Evolutionary conservation across 2,888 invertebrate genomes (phyloP), one percentile per base, ranked within the genome.

Genomic region (Cylloceria caligata): DNA sequence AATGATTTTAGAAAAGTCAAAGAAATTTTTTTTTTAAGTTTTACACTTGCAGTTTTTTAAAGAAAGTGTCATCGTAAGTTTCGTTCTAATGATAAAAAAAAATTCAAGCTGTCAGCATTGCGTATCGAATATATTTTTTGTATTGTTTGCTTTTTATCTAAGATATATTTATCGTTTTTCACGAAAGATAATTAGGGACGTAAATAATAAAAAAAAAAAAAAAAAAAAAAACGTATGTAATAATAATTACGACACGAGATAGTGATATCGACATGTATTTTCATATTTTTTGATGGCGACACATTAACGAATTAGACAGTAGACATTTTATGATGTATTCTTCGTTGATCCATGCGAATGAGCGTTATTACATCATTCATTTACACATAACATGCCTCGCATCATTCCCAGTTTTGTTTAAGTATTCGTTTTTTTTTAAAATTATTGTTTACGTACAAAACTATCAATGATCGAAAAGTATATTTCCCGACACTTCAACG

Each of bases 231-330:
- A 52, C 21, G 34, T 30, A 2, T 72, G 60, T 45, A 74, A 52
- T 52, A 21, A 47, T 55, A 21, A 73, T 68, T 62, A 52, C 77
- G 73, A 69, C 73, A 69, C 55, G 49, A 73, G 3, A 68, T 55
- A 27, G 30, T 24, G 57, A 47, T 34, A 30, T 16, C 64, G 55
- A 69, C 68, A 68, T 77, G 77, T 78, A 78, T 81, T 81, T 81
- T 81, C 81, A 78, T 81, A 81, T 81, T 81, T 81, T 81, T 81
- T 78, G 47, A 81, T 57, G 64, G 73, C 71, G 64, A 57, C 11
- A 42, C 16, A 16, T 60, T 34, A 34, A 72, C 36, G 19, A 77
- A 73, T 64, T 69, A 57, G 52, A 64, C 52, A 42, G 60, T 73
- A 49, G 27, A 73, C 60, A 67, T 67, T 78, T 79, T 60, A 36